These are phyloP conservation scores for Episyrphus balteatus DNA, from an alignment of 1,140 invertebrate species.

Conservation along the genomic window DNA sequence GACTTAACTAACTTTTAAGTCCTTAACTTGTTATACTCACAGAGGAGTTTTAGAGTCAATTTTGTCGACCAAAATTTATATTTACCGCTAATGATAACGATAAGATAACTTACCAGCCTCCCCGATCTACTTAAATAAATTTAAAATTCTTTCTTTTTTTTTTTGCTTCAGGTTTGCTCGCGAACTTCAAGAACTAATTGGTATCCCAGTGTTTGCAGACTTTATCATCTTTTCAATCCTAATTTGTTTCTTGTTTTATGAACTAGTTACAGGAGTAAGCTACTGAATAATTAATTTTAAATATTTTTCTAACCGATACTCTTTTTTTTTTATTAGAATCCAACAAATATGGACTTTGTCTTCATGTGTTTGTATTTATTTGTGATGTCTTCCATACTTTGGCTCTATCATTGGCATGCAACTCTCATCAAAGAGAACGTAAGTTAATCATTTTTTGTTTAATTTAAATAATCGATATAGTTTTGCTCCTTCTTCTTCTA, in stretches of 20 bases:
- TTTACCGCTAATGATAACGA: too few relatives aligned
- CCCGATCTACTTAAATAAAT: too few relatives aligned
- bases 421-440: slow-evolving; percentile 18
- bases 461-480: not conserved
- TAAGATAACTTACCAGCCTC: too few relatives aligned
- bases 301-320: not conserved
- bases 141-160: too few relatives aligned
- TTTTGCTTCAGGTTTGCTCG: slow-evolving; percentile 11
- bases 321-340: slow-evolving; percentile 5
- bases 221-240: slow-evolving; percentile 27
- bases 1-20: too few relatives aligned
- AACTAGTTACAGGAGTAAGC: slow-evolving; percentile 19
- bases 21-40: too few relatives aligned
- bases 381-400: slow-evolving; percentile 23
- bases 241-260: slow-evolving; percentile 28
- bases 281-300: too few relatives aligned
- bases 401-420: slow-evolving; percentile 30
- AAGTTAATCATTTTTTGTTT: slow-evolving; percentile 2
- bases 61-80: too few relatives aligned
- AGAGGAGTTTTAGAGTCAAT: too few relatives aligned
- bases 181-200: slow-evolving; percentile 16
- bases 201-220: slow-evolving; percentile 22
- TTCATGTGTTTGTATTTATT: slow-evolving; percentile 28
- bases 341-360: slow-evolving; percentile 22
- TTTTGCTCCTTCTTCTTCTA: not conserved